Conservation (phyloP, 2,113 vertebrate species). For the Tragelaphus scriptus region DNA sequence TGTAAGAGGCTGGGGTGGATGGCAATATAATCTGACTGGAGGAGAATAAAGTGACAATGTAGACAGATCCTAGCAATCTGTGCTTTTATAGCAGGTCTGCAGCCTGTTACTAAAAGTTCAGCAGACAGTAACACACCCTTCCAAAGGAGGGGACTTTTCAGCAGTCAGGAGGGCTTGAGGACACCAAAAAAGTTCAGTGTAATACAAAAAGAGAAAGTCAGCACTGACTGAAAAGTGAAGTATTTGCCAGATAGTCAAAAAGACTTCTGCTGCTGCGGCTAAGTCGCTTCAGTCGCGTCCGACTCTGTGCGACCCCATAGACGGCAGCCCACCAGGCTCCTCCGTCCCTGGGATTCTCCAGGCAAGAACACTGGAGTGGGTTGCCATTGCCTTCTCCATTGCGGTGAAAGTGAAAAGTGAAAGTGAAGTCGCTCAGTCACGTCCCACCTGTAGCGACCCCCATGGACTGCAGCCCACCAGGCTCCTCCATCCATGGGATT, state of each 20-base stretch:
- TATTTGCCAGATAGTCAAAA: neutral
- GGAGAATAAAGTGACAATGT: neutral
- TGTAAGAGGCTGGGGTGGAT: neutral
- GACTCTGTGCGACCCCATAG: no score
- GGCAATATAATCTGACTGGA: neutral
- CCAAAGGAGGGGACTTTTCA: neutral
- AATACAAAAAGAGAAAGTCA: neutral
- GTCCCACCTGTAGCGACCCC: no score
- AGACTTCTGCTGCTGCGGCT: no score
- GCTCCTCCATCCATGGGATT: no score
- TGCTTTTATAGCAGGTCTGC: neutral
- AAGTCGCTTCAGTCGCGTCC: no score
- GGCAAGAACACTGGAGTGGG: no score
- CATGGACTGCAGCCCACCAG: no score
- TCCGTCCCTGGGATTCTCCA: no score
- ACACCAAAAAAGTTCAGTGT: neutral
- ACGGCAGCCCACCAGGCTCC: no score
- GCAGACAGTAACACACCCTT: neutral
- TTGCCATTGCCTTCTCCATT: no score
- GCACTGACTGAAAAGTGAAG: neutral
- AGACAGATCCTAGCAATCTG: neutral
- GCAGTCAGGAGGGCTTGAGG: neutral
- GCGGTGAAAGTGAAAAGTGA: no score
- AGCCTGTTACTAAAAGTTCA: neutral
- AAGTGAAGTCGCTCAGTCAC: no score